phyloP scores from a whole-genome alignment of 1,140 invertebrate species.

The Mizuhopecten yessoensis region DNA sequence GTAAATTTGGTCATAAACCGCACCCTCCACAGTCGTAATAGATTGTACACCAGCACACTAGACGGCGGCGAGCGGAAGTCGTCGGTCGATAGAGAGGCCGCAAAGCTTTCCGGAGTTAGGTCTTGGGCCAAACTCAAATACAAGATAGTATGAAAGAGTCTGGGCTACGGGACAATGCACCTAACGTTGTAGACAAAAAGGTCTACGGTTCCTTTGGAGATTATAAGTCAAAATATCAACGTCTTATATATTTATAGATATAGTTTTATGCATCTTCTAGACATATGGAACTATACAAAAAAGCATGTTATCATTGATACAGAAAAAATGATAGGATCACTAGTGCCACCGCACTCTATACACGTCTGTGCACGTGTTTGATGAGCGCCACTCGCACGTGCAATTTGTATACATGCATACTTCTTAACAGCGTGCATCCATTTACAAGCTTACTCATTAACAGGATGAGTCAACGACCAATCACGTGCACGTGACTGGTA shows the following conservation, averaged over 20 bases:
- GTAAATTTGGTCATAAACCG: slow-evolving; percentile 11
- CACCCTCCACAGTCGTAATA: slow-evolving; percentile 12
- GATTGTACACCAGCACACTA: background rate
- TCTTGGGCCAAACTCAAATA: background rate
- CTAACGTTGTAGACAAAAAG: background rate
- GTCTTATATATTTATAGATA: too few species aligned
- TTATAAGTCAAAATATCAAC: background rate
- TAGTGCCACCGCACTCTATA: background rate
- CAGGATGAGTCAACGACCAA: background rate
- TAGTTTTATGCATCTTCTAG: background rate
- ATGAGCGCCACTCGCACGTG: slow-evolving; percentile 12
- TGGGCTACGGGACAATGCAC: background rate
- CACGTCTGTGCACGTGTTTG: slow-evolving; percentile 1
- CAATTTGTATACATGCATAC: background rate
- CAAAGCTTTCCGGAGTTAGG: background rate
- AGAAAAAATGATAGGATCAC: background rate
- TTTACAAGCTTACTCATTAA: background rate
- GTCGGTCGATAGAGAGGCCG: background rate
- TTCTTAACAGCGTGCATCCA: background rate
- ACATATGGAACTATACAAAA: background rate
- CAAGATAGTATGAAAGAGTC: background rate
- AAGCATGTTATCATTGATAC: background rate
- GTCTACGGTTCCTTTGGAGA: background rate
- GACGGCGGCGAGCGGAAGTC: background rate
- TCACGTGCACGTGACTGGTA: background rate